These are phyloP conservation scores for Lepus americanus DNA, from an alignment of 2,113 vertebrate genomes.

Conservation along the genomic window DNA sequence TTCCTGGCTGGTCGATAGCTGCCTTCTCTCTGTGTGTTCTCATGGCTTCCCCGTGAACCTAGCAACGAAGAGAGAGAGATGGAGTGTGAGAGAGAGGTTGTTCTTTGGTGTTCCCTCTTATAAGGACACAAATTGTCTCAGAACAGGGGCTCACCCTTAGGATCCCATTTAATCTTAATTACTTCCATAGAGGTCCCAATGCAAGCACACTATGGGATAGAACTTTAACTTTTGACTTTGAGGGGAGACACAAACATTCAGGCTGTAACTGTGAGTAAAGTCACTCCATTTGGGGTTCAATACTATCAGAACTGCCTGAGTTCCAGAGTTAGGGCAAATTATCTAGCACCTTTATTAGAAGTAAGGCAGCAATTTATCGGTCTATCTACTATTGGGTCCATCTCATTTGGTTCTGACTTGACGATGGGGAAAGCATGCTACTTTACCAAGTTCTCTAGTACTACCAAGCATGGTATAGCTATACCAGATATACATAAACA, in stretches of 20 bases:
- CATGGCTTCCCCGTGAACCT: background rate
- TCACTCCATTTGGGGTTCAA: background rate
- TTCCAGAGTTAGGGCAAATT: background rate
- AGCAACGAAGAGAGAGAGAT: accelerated
- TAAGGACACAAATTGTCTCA: background rate
- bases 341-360: background rate
- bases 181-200: background rate
- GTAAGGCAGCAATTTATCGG: background rate
- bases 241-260: background rate
- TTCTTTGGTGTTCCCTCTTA: background rate
- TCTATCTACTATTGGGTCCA: background rate
- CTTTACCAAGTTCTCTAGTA: background rate
- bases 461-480: background rate
- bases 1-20: background rate
- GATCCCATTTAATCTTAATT: background rate
- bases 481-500: background rate
- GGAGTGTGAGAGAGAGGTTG: too few relatives aligned
- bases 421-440: too few relatives aligned
- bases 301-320: background rate
- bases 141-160: background rate
- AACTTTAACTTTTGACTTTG: background rate
- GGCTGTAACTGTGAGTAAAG: background rate
- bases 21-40: background rate
- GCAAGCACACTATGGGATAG: background rate
- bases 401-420: background rate